phyloP scores from a whole-genome alignment of 1,140 invertebrate species.

The Augochlora pura region DNA sequence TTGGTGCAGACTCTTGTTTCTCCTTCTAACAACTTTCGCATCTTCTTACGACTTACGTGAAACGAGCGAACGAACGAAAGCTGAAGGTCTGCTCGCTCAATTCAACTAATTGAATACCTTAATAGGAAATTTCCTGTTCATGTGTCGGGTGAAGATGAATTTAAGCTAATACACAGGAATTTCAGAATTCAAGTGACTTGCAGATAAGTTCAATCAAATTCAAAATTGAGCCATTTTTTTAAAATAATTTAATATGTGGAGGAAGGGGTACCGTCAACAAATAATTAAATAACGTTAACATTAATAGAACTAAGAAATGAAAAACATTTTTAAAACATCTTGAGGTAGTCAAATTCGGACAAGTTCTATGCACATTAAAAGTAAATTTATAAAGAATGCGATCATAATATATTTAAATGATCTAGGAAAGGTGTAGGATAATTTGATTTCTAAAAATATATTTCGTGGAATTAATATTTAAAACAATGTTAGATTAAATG shows the following conservation, averaged over 20 bases:
- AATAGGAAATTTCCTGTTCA: conserved; percentile 75
- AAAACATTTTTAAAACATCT: no score
- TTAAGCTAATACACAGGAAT: conserved; percentile 1
- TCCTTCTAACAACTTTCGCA: conserved; percentile 56
- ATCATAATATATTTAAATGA: no score
- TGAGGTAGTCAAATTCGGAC: no score
- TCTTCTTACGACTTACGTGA: conserved; percentile 41
- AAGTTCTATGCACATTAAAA: no score
- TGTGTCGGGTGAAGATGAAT: conserved; percentile 65
- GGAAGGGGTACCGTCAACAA: no score
- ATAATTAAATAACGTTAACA: no score
- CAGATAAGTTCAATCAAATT: background rate
- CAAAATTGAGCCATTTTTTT: background rate
- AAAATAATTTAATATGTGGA: background rate
- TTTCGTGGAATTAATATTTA: no score
- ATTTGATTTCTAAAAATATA: no score
- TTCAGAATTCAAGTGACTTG: background rate
- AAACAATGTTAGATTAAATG: no score
- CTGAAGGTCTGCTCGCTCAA: conserved; percentile 2
- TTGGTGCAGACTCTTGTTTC: conserved; percentile 58
- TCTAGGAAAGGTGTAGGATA: no score
- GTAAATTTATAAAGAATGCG: no score
- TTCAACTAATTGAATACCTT: conserved; percentile 52
- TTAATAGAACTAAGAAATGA: no score
- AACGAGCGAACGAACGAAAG: conserved; percentile 11